Base-by-base conservation (phyloP, 2,888 invertebrate species). In the Ectemnius continuus region DNA sequence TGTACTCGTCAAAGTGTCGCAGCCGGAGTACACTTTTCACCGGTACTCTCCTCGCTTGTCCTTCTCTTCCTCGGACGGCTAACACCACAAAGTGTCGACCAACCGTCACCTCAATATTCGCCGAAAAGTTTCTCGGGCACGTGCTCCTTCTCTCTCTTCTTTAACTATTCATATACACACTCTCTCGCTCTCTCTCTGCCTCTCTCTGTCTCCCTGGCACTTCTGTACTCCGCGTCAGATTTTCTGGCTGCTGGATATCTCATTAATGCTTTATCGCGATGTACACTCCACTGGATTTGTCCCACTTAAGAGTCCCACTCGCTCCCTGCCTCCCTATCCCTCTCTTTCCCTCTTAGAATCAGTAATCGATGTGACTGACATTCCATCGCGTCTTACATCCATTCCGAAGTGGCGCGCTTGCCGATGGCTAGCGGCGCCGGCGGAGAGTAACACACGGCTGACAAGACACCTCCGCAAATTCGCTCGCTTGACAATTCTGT, bases 251-350 rank as follows among this genome's bases (percentile, higher is more conserved):
- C n/a, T 14, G 16, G 16, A n/a, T 62, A 14, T 26, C 73, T 73
- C 78, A 73, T 81, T 79, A 81, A 81, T 81, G 75, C 75, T 81
- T 81, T 70, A 81, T 81, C 79, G 71, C 71, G 77, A 14, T 45
- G 78, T 66, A 60, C 68, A 67, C 67, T 48, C 73, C 70, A 70
- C 58, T 69, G 70, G 76, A 76, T 75, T 77, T 68, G 81, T 69
- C 74, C 71, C 81, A 74, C 75, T 73, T 70, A 70, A 67, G 67
- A 52, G 52, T 52, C 52, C 1, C 5, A 2, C 52, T 14, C 52
- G 2, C 52, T 16, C n/a, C 6, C 52, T 14, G 5, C n/a, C 52
- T 36, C 36, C 6, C 36, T 11, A 5, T 36, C 36, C 2, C 36
- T 36, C 8, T 11, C 36, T 36, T 11, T 36, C 36, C 6, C 36